Conservation (phyloP, 2,113 vertebrate species). For the Ammospiza caudacuta region DNA sequence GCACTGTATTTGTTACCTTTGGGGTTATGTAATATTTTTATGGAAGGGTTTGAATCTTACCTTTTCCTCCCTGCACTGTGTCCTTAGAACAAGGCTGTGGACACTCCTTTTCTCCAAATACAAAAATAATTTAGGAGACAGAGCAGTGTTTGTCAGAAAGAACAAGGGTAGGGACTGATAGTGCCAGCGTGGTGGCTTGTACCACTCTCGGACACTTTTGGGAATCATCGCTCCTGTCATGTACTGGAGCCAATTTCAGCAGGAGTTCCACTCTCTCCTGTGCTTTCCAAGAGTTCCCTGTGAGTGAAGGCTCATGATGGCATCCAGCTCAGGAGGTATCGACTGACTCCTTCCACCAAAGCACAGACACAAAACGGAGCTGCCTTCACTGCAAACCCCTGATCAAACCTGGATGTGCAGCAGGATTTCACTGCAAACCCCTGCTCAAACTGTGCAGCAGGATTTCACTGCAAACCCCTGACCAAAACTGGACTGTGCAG, state of each 20-base stretch:
- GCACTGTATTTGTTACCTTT: background rate
- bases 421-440: background rate
- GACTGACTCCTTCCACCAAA: background rate
- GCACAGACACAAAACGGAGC: background rate
- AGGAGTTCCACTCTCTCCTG: background rate
- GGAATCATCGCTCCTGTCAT: background rate
- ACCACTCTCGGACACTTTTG: background rate
- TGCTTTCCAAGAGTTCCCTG: background rate
- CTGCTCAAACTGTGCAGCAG: background rate
- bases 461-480: background rate
- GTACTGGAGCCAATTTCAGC: background rate
- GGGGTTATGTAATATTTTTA: background rate
- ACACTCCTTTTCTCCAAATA: background rate
- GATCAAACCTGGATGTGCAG: background rate
- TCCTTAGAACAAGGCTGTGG: background rate
- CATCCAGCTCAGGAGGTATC: background rate
- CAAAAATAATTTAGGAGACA: background rate
- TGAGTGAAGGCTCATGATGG: background rate
- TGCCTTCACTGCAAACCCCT: background rate
- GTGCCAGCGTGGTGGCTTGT: background rate
- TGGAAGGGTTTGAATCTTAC: background rate
- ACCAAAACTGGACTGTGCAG: no score
- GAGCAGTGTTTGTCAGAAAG: background rate
- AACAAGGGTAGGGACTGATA: background rate
- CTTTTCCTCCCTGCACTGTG: background rate